A percentile compares a stretch with the other conserved stretches of the same genome.
These are phyloP conservation scores for Heliconius ismenius DNA, from an alignment of 2,888 invertebrate species.

Conservation along the genomic window DNA sequence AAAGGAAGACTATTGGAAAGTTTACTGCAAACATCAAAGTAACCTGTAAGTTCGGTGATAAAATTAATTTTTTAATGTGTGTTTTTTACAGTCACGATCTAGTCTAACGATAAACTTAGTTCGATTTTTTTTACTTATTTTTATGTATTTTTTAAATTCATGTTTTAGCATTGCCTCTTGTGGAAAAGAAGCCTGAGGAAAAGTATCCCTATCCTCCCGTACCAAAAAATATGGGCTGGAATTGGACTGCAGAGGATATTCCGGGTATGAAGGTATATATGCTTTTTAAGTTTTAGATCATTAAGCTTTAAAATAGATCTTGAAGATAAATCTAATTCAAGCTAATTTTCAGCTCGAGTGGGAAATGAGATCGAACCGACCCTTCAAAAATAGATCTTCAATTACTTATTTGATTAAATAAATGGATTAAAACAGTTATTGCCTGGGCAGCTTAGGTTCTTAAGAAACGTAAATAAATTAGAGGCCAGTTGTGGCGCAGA, in stretches of 20 bases:
- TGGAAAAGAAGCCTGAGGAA: conserved; percentile 53
- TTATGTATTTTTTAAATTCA: background rate
- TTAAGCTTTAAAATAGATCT: too few relatives aligned
- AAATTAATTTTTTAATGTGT: background rate
- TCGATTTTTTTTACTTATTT: background rate
- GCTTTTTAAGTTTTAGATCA: background rate
- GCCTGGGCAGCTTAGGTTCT: too few relatives aligned
- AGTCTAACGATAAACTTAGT: background rate
- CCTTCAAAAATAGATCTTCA: too few relatives aligned
- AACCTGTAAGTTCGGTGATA: conserved; percentile 49
- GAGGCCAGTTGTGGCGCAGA: too few relatives aligned
- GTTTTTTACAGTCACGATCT: background rate
- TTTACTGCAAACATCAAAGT: conserved; percentile 57
- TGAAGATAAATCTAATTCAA: too few relatives aligned
- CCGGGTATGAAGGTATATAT: conserved; percentile 68
- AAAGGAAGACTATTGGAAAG: conserved; percentile 60
- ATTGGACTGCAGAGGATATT: conserved; percentile 73
- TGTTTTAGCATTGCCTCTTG: conserved; percentile 50
- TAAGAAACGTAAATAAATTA: too few relatives aligned
- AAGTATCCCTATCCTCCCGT: conserved; percentile 68
- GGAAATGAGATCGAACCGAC: too few relatives aligned
- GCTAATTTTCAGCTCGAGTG: too few relatives aligned
- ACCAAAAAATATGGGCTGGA: conserved; percentile 75
- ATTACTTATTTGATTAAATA: too few relatives aligned
- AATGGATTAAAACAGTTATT: too few relatives aligned